A percentile compares a stretch with the other conserved stretches of the same genome.
These are phyloP conservation scores for Glossophaga mutica DNA, from an alignment of 2,797 vertebrate genomes.

Conservation along the genomic window DNA sequence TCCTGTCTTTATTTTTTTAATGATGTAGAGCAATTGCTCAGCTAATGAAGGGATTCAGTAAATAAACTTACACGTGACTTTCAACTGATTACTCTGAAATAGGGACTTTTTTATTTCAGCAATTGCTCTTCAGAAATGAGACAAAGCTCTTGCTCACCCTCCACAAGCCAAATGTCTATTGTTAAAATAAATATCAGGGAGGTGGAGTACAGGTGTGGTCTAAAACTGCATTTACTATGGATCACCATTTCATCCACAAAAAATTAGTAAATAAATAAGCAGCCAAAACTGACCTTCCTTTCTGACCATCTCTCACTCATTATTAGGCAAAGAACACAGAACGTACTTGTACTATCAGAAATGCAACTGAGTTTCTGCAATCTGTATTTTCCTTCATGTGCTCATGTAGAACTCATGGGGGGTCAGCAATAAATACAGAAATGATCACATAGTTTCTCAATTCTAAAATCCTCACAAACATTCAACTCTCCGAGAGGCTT, in stretches of 20 bases:
- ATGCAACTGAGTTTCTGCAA: background rate
- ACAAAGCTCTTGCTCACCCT: background rate
- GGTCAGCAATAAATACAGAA: background rate
- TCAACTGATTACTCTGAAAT: constrained; percentile 45
- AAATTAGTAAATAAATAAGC: background rate
- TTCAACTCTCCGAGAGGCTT: background rate
- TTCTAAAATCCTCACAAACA: background rate
- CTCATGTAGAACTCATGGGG: background rate
- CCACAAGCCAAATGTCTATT: background rate
- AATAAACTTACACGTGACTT: constrained; percentile 63
- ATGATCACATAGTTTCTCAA: background rate
- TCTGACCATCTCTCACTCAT: background rate
- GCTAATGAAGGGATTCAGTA: constrained; percentile 58
- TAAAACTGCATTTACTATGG: background rate
- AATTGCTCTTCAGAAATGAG: constrained; percentile 44
- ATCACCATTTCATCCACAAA: background rate
- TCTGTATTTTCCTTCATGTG: background rate
- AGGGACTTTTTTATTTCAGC: constrained; percentile 7
- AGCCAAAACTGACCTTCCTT: background rate
- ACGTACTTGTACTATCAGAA: background rate
- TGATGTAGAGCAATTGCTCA: constrained; percentile 56
- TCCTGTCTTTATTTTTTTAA: constrained; percentile 14
- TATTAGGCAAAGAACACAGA: background rate
- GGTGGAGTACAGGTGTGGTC: background rate
- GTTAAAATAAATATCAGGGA: background rate